These are phyloP conservation scores for Apus apus DNA, from an alignment of 2,113 vertebrate species.

Conservation along the genomic window DNA sequence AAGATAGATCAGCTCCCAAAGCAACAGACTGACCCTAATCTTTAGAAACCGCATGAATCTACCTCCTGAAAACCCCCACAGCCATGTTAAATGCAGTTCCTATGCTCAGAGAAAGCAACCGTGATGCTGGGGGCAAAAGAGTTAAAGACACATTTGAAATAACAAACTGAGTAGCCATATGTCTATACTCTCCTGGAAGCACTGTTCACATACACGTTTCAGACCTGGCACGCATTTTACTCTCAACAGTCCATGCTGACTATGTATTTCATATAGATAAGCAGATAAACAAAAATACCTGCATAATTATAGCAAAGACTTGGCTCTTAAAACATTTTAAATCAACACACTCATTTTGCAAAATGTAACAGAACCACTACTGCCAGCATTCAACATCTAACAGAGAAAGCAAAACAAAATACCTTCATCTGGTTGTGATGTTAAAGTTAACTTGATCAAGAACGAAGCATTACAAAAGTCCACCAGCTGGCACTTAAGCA, in stretches of 20 bases:
- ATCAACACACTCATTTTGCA: not conserved
- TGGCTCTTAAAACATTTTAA: not conserved
- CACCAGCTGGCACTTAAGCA: constrained; percentile 22
- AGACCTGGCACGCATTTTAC: not conserved
- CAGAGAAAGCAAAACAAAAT: constrained; percentile 23
- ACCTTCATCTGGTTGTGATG: constrained; percentile 24
- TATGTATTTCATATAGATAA: not conserved
- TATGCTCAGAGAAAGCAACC: not conserved
- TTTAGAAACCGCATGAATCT: not conserved
- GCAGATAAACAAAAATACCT: not conserved
- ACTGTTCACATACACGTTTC: not conserved
- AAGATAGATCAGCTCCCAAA: not conserved
- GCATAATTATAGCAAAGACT: not conserved
- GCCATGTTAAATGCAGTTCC: not conserved
- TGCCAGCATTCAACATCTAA: not conserved
- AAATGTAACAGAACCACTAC: not conserved
- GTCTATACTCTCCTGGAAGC: not conserved
- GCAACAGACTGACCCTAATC: not conserved
- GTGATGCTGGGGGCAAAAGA: constrained; percentile 15
- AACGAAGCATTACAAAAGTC: not conserved
- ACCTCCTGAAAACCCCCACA: not conserved
- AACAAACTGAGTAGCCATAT: not conserved
- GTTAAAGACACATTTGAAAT: constrained; percentile 9
- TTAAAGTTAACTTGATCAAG: not conserved
- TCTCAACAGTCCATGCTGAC: not conserved